Percentiles rank a stretch among this genome's conserved stretches.
These are phyloP conservation scores for Drosophila ogumai DNA, from an alignment of 1,140 invertebrate genomes.

Conservation along the genomic window DNA sequence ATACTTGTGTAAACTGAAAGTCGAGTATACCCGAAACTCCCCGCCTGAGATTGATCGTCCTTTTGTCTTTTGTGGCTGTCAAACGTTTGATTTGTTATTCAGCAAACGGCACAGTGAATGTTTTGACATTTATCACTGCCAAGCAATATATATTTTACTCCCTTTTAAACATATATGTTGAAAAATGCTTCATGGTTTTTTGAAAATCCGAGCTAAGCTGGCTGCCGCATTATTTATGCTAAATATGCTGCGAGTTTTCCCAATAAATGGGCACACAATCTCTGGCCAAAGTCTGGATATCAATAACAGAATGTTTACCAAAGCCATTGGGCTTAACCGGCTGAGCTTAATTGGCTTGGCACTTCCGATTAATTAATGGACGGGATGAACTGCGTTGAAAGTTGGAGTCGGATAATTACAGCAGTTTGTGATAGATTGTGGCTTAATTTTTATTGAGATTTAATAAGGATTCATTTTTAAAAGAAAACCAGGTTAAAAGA, in stretches of 20 bases:
- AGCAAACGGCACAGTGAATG: constrained; percentile 38
- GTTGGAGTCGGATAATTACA: background rate
- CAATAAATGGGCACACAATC: constrained; percentile 3
- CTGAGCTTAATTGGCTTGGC: constrained; percentile 36
- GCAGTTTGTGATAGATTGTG: constrained; percentile 3
- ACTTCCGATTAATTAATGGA: constrained; percentile 29
- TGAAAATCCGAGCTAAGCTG: constrained; percentile 58
- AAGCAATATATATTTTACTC: constrained; percentile 39
- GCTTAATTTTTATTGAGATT: background rate
- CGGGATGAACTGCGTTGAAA: background rate
- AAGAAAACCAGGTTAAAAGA: background rate
- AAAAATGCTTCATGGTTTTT: constrained; percentile 61
- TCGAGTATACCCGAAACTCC: background rate
- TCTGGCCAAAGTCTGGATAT: background rate
- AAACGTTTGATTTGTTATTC: constrained; percentile 70
- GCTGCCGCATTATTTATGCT: constrained; percentile 65
- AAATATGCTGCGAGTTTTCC: constrained; percentile 57
- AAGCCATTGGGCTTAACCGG: constrained; percentile 33
- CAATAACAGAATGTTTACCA: constrained; percentile 4
- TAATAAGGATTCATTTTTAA: background rate
- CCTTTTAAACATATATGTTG: constrained; percentile 2
- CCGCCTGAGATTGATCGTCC: background rate
- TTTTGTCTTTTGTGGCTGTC: constrained; percentile 39
- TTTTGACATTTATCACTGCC: constrained; percentile 69
- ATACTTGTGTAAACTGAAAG: background rate